phyloP scores from a whole-genome alignment of 1,140 invertebrate genomes.

The Drosophila arawakana region DNA sequence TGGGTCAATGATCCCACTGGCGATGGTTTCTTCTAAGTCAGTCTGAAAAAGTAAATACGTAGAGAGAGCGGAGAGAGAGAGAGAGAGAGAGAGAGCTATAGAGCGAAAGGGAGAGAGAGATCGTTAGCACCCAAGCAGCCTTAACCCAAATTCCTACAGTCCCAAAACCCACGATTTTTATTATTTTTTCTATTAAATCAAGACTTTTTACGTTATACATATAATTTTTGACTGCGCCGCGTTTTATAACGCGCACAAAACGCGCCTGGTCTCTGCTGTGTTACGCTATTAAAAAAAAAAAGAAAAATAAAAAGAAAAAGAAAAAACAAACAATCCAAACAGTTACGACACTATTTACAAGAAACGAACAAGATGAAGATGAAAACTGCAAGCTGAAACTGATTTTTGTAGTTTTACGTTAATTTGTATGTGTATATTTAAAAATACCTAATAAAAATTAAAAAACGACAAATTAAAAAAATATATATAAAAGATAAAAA shows the following conservation, averaged over 20 bases:
- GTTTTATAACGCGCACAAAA: constrained; percentile 41
- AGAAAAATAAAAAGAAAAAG: constrained; percentile 37
- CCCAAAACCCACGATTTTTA: constrained; percentile 49
- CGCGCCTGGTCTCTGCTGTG: constrained; percentile 73
- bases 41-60: constrained; percentile 11
- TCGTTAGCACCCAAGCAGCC: constrained; percentile 40
- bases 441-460: constrained; percentile 68
- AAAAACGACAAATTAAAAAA: constrained; percentile 52
- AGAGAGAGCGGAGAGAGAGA: neutral
- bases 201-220: constrained; percentile 66
- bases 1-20: constrained; percentile 93
- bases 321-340: constrained; percentile 40
- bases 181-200: constrained; percentile 62
- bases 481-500: constrained; percentile 46
- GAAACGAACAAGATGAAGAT: constrained; percentile 32
- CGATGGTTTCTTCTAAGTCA: constrained; percentile 94
- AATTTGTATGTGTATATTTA: constrained; percentile 82
- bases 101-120: constrained; percentile 26
- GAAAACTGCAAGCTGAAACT: constrained; percentile 57
- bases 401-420: constrained; percentile 82
- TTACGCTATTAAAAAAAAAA: constrained; percentile 63
- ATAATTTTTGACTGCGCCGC: constrained; percentile 66
- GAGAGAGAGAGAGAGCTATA: too few relatives aligned
- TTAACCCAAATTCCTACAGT: constrained; percentile 44
- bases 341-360: constrained; percentile 48